Conservation (phyloP, 2,797 vertebrate species). For the Lepus townsendii region DNA sequence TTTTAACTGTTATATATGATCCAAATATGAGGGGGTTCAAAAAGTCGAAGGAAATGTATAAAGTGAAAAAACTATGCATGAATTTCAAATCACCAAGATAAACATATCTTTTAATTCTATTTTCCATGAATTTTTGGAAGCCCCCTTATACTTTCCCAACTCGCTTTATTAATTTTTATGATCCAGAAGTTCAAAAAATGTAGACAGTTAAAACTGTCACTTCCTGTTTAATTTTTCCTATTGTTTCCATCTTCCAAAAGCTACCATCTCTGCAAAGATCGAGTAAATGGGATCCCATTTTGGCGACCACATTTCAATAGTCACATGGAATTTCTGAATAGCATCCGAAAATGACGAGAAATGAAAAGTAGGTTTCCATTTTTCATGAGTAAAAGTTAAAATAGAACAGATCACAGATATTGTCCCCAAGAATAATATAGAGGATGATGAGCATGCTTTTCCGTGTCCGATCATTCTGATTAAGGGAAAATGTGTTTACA, state of each 20-base stretch:
- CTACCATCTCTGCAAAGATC: constrained; percentile 67
- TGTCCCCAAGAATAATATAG: constrained; percentile 73
- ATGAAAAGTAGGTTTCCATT: constrained; percentile 71
- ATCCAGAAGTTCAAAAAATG: constrained; percentile 45
- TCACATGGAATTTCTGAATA: constrained; percentile 71
- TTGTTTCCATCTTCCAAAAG: constrained; percentile 73
- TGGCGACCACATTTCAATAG: constrained; percentile 68
- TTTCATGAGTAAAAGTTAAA: constrained; percentile 75
- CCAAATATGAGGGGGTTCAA: neutral
- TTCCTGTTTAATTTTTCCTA: constrained; percentile 78
- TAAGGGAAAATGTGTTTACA: constrained; percentile 65
- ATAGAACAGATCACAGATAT: constrained; percentile 67
- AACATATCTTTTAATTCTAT: no score
- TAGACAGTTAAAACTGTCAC: constrained; percentile 64
- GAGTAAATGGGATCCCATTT: constrained; percentile 68
- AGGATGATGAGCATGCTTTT: constrained; percentile 61
- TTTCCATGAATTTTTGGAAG: no score
- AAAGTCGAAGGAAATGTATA: no score
- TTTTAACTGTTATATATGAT: constrained; percentile 11
- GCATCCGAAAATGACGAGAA: constrained; percentile 77
- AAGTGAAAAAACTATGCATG: no score
- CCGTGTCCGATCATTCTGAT: constrained; percentile 57
- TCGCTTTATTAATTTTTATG: constrained; percentile 68
- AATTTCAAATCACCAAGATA: no score
- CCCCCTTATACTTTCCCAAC: neutral